phyloP scores from a whole-genome alignment of 1,140 invertebrate species.

The Penaeus indicus region DNA sequence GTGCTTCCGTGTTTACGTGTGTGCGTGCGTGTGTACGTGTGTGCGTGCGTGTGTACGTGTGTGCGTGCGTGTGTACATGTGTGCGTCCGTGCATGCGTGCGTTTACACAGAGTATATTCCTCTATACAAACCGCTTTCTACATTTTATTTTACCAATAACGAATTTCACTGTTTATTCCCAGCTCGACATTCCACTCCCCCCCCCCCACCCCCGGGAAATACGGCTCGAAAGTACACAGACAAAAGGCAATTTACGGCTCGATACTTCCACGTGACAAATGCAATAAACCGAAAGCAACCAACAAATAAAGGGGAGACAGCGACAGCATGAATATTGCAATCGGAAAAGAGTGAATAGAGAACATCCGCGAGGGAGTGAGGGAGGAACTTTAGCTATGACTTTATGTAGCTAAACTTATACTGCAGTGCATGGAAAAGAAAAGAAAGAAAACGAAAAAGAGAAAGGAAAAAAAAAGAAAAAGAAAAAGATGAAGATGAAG shows the following conservation, averaged over 20 bases:
- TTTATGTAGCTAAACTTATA: too few relatives aligned
- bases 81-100: neutral
- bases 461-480: conserved; percentile 1
- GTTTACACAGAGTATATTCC: neutral
- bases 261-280: too few relatives aligned
- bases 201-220: too few relatives aligned
- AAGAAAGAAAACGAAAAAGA: neutral
- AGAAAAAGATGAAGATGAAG: neutral
- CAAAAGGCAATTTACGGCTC: too few relatives aligned
- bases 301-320: too few relatives aligned
- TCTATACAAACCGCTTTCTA: neutral
- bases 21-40: neutral
- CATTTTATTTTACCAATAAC: too few relatives aligned
- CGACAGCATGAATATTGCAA: too few relatives aligned
- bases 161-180: too few relatives aligned
- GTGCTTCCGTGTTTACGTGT: neutral
- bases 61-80: neutral
- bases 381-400: neutral
- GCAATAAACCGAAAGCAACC: too few relatives aligned
- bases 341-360: too few relatives aligned
- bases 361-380: neutral
- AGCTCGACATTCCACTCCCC: too few relatives aligned
- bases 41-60: neutral
- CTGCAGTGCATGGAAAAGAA: neutral
- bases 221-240: too few relatives aligned